Conservation (phyloP, 2,797 vertebrate genomes). For the Acridotheres tristis region DNA sequence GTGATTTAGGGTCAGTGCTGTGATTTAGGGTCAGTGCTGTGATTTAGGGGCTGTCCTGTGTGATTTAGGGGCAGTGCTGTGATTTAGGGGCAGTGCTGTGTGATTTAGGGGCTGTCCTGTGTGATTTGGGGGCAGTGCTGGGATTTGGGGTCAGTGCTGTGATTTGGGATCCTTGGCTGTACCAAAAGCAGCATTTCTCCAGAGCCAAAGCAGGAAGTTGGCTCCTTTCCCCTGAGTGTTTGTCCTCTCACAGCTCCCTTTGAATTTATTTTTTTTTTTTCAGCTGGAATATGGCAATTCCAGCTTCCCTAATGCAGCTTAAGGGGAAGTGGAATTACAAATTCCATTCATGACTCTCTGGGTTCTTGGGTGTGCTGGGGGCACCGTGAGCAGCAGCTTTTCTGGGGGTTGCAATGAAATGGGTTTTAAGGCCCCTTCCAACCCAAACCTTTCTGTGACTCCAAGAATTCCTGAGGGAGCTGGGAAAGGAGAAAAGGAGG, state of each 20-base stretch:
- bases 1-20: too few relatives aligned
- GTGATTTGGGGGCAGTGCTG: too few relatives aligned
- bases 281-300: neutral
- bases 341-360: slow-evolving; percentile 14
- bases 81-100: too few relatives aligned
- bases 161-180: neutral
- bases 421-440: neutral
- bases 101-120: too few relatives aligned
- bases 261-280: neutral
- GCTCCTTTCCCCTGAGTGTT: neutral
- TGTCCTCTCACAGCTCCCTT: neutral
- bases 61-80: too few relatives aligned
- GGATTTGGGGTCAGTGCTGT: too few relatives aligned
- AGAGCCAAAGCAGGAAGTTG: slow-evolving; percentile 10
- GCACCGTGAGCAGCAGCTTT: neutral
- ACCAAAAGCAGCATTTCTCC: neutral
- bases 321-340: neutral
- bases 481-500: neutral
- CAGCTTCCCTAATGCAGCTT: slow-evolving; percentile 26
- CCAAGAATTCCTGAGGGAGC: neutral
- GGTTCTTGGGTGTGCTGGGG: neutral
- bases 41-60: too few relatives aligned
- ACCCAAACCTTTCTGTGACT: neutral
- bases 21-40: too few relatives aligned
- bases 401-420: neutral